Conservation (phyloP, 1,140 invertebrate genomes). For the Drosophila paulistorum region DNA sequence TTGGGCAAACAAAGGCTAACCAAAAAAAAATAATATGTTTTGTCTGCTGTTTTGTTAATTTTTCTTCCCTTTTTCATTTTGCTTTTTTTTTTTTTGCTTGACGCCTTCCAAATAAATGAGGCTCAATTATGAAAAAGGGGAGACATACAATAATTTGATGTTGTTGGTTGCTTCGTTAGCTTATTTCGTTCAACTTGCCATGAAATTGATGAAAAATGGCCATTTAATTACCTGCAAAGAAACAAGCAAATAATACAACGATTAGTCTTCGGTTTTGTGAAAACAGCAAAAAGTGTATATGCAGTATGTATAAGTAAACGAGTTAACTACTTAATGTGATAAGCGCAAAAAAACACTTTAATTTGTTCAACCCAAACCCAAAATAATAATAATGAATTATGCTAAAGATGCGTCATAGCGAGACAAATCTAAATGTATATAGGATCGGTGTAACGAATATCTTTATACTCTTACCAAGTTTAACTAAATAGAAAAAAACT, state of each 20-base stretch:
- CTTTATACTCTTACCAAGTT: no score
- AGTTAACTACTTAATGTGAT: neutral
- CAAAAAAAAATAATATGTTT: neutral
- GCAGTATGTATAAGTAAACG: neutral
- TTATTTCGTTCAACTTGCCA: constrained; percentile 51
- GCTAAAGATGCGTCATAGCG: neutral
- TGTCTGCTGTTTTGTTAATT: constrained; percentile 26
- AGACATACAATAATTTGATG: neutral
- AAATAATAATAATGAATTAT: neutral
- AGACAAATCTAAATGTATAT: neutral
- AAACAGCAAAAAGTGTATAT: neutral
- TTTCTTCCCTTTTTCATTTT: constrained; percentile 30
- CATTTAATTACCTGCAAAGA: constrained; percentile 74
- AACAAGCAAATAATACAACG: constrained; percentile 36
- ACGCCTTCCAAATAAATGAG: constrained; percentile 19
- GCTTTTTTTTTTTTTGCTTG: constrained; percentile 30
- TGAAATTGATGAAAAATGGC: constrained; percentile 52
- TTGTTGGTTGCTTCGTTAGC: constrained; percentile 1
- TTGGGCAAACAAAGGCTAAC: constrained; percentile 51
- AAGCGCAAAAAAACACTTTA: neutral
- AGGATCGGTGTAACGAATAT: no score
- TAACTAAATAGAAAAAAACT: no score
- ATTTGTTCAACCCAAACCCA: neutral
- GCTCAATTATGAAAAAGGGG: constrained; percentile 17
- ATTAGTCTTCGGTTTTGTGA: constrained; percentile 39